Conservation (phyloP, 2,113 vertebrate species). For the Lamprologus tigripictilis region DNA sequence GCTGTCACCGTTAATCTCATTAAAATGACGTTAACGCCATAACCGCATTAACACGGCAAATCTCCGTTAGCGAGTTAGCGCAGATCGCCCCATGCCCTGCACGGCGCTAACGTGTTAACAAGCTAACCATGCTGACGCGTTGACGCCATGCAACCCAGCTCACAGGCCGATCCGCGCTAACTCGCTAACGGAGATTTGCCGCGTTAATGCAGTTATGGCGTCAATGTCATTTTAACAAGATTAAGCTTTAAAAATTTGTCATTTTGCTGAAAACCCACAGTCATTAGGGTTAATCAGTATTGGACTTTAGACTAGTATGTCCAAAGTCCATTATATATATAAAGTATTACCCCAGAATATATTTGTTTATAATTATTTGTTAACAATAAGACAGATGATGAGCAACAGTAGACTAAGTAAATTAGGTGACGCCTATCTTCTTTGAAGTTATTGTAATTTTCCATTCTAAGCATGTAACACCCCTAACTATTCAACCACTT, state of each 20-base stretch:
- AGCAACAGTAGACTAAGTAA: not conserved
- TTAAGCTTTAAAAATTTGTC: not conserved
- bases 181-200: not conserved
- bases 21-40: not conserved
- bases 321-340: not conserved
- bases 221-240: not conserved
- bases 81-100: accelerated
- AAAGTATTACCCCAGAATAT: not conserved
- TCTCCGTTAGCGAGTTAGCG: not conserved
- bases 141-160: not conserved
- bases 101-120: accelerated
- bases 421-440: not conserved
- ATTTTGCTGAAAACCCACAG: not conserved
- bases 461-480: accelerated
- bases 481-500: not conserved
- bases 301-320: not conserved
- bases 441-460: not conserved
- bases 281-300: not conserved
- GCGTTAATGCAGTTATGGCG: not conserved
- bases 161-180: accelerated
- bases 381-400: not conserved
- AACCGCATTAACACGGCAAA: not conserved
- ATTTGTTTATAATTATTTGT: not conserved
- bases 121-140: not conserved
- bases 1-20: not conserved